phyloP scores from a whole-genome alignment of 2,888 invertebrate genomes.

The Venusia cambrica region DNA sequence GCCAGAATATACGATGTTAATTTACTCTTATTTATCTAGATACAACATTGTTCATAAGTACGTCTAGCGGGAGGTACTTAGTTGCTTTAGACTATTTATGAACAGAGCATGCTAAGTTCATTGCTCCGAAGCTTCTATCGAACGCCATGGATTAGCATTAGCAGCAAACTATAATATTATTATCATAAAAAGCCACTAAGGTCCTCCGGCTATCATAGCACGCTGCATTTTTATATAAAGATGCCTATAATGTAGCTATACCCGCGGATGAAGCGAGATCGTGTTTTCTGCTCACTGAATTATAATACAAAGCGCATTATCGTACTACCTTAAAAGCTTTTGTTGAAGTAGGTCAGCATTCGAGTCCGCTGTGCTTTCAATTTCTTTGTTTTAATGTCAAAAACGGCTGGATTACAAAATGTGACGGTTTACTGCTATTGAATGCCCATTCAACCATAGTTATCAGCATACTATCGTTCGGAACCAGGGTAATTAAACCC shows the following conservation, averaged over 20 bases:
- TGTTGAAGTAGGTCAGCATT: conserved; percentile 37
- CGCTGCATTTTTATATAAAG: conserved; percentile 17
- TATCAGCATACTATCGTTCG: too few relatives aligned
- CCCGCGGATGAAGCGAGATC: conserved; percentile 37
- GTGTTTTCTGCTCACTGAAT: conserved; percentile 49
- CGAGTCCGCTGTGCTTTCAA: conserved; percentile 29
- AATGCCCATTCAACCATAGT: too few relatives aligned
- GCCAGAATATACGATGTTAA: conserved; percentile 3
- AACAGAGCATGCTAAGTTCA: conserved; percentile 14
- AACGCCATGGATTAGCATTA: conserved; percentile 16
- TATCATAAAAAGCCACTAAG: too few relatives aligned
- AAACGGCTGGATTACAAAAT: conserved; percentile 9
- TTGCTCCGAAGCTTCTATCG: conserved; percentile 13
- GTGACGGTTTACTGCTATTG: conserved; percentile 10
- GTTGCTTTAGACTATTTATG: conserved; percentile 15
- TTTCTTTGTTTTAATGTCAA: conserved; percentile 19
- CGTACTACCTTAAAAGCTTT: conserved; percentile 34
- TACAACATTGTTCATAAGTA: too few relatives aligned
- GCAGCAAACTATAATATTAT: conserved; percentile 8
- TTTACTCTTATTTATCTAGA: too few relatives aligned
- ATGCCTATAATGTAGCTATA: conserved; percentile 18
- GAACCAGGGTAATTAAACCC: too few relatives aligned
- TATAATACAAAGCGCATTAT: conserved; percentile 46
- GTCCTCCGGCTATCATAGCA: too few relatives aligned
- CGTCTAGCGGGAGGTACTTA: conserved; percentile 4